These are phyloP conservation scores for Bombyx mori DNA, from an alignment of 1,140 invertebrate species.

Conservation along the genomic window ASM3026992v2 NC_085107.1:7192001-7192500, in stretches of 20 bases:
- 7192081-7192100: slow-evolving; percentile 47
- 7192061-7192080: slow-evolving; percentile 74
- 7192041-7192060: slow-evolving; percentile 93
- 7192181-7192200: slow-evolving; percentile 73
- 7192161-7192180: slow-evolving; percentile 57
- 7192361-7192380: slow-evolving; percentile 66
- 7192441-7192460: slow-evolving; percentile 78
- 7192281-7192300: slow-evolving; percentile 93
- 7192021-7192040: slow-evolving; percentile 96
- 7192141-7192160: slow-evolving; percentile 60
- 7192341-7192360: slow-evolving; percentile 71
- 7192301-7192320: slow-evolving; percentile 79
- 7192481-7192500: slow-evolving; percentile 50
- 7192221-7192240: slow-evolving; percentile 66
- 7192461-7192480: slow-evolving; percentile 92
- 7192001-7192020: slow-evolving; percentile 97
- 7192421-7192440: slow-evolving; percentile 74
- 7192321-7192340: slow-evolving; percentile 70
- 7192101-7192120: slow-evolving; percentile 49
- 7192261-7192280: slow-evolving; percentile 91
- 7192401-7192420: slow-evolving; percentile 70
- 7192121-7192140: slow-evolving; percentile 63
- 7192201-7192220: slow-evolving; percentile 65
- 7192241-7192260: slow-evolving; percentile 84
- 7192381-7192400: slow-evolving; percentile 68